Evolutionary conservation across 2,888 invertebrate species (phyloP).

Genomic region (Lysandra coridon): DNA sequence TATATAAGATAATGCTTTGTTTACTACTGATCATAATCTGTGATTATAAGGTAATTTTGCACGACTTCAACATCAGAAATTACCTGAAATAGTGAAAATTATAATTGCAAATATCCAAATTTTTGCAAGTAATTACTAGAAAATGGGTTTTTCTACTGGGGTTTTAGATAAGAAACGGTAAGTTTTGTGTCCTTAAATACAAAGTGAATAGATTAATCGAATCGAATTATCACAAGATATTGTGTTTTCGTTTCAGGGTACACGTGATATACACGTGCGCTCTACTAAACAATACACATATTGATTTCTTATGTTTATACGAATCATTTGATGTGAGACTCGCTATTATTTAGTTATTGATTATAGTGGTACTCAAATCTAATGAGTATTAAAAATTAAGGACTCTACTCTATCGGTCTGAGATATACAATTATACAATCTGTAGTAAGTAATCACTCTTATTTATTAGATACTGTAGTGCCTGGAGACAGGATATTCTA

Average conservation of each 20-base stretch:
- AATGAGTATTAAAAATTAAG: too few relatives aligned
- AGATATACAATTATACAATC: too few relatives aligned
- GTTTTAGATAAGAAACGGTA: background rate
- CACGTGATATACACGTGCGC: background rate
- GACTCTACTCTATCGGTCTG: too few relatives aligned
- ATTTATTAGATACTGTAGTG: too few relatives aligned
- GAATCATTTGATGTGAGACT: too few relatives aligned
- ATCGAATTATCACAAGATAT: background rate
- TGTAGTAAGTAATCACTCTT: too few relatives aligned
- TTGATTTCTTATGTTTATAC: background rate
- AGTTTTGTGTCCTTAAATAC: background rate
- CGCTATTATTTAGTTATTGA: too few relatives aligned
- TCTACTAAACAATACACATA: background rate
- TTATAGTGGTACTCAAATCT: too few relatives aligned
- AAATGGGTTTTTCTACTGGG: background rate
- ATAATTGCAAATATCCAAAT: background rate
- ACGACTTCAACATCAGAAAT: too few relatives aligned
- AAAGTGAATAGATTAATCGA: background rate
- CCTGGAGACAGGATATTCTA: too few relatives aligned
- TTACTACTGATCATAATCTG: slow-evolving; percentile 8
- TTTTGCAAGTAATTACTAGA: background rate
- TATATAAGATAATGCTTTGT: background rate
- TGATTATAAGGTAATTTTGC: background rate
- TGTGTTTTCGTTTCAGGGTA: background rate
- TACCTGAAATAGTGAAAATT: background rate